A percentile compares a stretch with the other conserved stretches of the same genome.
phyloP scores from a whole-genome alignment of 1,140 invertebrate genomes.

The Trichoplusia ni region DNA sequence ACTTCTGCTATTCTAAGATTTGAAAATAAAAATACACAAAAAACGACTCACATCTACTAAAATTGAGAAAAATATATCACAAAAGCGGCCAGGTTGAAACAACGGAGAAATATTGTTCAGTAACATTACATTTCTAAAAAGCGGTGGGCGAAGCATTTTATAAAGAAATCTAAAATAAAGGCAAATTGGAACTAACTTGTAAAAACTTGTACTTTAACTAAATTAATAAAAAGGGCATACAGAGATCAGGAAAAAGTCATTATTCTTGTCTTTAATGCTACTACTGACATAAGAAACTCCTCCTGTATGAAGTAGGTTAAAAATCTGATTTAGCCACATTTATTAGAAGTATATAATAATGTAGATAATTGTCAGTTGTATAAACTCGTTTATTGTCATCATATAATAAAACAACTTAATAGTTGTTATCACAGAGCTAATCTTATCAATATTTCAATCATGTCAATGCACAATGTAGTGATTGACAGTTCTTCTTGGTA shows the following conservation, averaged over 20 bases:
- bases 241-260: slow-evolving; percentile 10
- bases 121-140: slow-evolving; percentile 18
- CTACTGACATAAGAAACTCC: neutral
- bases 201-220: slow-evolving; percentile 15
- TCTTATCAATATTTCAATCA: slow-evolving; percentile 27
- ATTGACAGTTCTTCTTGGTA: slow-evolving; percentile 7
- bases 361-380: neutral
- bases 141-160: slow-evolving; percentile 41
- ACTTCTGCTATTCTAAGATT: neutral
- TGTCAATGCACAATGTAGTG: neutral
- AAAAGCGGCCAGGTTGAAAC: slow-evolving; percentile 23
- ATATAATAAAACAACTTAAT: slow-evolving; percentile 20
- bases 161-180: slow-evolving; percentile 26
- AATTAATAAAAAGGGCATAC: neutral
- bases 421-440: slow-evolving; percentile 32
- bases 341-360: neutral
- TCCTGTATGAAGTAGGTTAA: too few species aligned
- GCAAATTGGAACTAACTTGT: slow-evolving; percentile 15
- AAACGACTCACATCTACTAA: neutral
- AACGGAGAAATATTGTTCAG: neutral
- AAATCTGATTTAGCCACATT: neutral
- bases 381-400: slow-evolving; percentile 24
- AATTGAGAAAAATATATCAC: slow-evolving; percentile 19
- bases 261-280: neutral
- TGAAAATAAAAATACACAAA: neutral